phyloP scores from a whole-genome alignment of 64 coral and sea anemone species.

The Acropora tenuis region DNA sequence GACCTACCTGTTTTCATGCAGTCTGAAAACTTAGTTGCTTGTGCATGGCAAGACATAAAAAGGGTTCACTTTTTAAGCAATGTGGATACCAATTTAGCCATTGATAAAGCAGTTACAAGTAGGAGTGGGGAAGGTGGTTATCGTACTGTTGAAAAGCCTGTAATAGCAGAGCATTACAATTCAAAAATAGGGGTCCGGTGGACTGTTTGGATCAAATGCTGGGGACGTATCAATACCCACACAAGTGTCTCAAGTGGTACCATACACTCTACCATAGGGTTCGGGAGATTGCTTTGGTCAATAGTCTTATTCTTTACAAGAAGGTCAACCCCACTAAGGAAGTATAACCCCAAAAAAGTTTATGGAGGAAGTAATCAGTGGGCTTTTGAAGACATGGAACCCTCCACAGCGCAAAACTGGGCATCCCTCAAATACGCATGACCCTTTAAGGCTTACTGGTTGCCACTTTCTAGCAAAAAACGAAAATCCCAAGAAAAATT shows the following conservation, averaged over 20 bases:
- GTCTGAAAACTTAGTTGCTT: background rate
- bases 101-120: conserved; percentile 28
- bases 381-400: background rate
- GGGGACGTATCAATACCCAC: conserved; percentile 56
- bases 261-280: conserved; percentile 76
- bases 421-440: background rate
- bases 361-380: background rate
- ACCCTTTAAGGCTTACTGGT: background rate
- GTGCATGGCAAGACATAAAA: conserved; percentile 54
- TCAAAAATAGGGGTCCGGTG: conserved; percentile 19
- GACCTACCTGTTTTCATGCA: conserved; percentile 40
- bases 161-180: conserved; percentile 38
- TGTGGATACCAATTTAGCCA: conserved; percentile 24
- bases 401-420: background rate
- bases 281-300: conserved; percentile 53
- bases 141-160: conserved; percentile 27
- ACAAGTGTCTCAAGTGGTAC: conserved; percentile 76
- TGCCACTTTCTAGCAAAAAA: background rate
- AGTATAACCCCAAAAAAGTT: conserved; percentile 55
- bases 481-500: background rate
- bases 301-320: conserved; percentile 79
- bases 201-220: conserved; percentile 30
- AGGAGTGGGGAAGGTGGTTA: conserved; percentile 7
- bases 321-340: conserved; percentile 30
- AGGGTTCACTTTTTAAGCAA: conserved; percentile 15